Base-by-base conservation (phyloP, 2,888 invertebrate species). In the Cephus spinipes region DNA sequence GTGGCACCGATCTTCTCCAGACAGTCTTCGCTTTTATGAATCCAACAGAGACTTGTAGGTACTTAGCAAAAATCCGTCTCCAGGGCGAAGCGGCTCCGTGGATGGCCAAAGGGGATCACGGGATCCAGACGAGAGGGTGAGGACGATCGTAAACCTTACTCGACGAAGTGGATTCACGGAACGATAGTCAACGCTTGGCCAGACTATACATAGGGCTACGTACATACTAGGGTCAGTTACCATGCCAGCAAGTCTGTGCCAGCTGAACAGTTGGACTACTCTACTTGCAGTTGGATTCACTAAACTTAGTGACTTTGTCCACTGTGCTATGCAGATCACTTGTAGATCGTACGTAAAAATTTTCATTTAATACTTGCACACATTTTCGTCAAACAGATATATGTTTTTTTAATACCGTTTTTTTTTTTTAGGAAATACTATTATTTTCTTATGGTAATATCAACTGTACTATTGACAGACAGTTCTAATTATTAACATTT, bases 81-180 rank as follows among this genome's bases (percentile, higher is more conserved):
- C 71, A 71, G 71, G 71, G 71, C 9, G 71, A 71, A 31, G 71
- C 71, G 31, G 33, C 55, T 55, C 9, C 55, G 23, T 55, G 55
- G 55, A 55, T 23, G 23, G 55, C 55, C 55, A 23, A 30, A 31
- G 71, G 33, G 71, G 32, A 71, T 32, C 33, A 31, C 32, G 12
- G 71, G 31, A 23, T 23, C 32, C 71, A 71, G 33, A 71, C 74
- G 76, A 75, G 23, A 68, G 73, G 75, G 73, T 78, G 81, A 82
- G 79, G 77, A 80, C 76, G 79, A 80, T 83, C 85, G 85, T 85
- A 85, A 85, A 84, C 55, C 55, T 55, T 82, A 75, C 79, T 78
- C 78, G 81, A 74, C 77, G 40, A 76, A 83, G 82, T 82, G 81
- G 81, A 83, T 83, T 83, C 81, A 79, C 76, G 79, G 77, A 79